phyloP scores from a whole-genome alignment of 2,888 invertebrate species.

The Mesorhabditis sp. region DNA sequence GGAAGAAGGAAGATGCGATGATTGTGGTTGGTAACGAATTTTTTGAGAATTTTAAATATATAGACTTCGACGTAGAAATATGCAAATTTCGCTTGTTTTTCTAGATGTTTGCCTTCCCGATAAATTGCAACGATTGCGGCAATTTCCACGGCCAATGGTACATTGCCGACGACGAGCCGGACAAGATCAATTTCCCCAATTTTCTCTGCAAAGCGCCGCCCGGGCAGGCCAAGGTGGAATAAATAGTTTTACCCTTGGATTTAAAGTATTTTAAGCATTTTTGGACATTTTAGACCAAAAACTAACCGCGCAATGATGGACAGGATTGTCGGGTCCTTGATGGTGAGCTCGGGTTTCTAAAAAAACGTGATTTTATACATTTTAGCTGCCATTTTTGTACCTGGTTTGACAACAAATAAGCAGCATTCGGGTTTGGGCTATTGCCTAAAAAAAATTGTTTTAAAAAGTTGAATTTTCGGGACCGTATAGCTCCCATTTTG shows the following conservation, averaged over 20 bases:
- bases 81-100: background rate
- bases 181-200: background rate
- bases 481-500: background rate
- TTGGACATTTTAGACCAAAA: too few species aligned
- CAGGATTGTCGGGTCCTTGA: constrained; percentile 4
- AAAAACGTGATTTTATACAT: background rate
- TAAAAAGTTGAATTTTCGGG: background rate
- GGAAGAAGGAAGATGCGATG: background rate
- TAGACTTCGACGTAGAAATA: background rate
- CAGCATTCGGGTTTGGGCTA: background rate
- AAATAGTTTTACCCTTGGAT: background rate
- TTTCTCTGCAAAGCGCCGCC: background rate
- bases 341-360: background rate
- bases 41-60: background rate
- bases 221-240: background rate
- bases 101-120: background rate
- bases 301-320: background rate
- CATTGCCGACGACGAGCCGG: background rate
- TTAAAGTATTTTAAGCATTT: background rate
- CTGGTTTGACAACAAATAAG: background rate
- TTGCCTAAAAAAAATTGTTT: background rate
- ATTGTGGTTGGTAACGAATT: background rate
- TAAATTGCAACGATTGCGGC: constrained; percentile 2
- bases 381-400: background rate
- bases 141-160: background rate